A percentile compares a stretch with the other conserved stretches of the same genome.
These are phyloP conservation scores for Amiota mariae DNA, from an alignment of 2,888 invertebrate species.

Conservation along the genomic window DNA sequence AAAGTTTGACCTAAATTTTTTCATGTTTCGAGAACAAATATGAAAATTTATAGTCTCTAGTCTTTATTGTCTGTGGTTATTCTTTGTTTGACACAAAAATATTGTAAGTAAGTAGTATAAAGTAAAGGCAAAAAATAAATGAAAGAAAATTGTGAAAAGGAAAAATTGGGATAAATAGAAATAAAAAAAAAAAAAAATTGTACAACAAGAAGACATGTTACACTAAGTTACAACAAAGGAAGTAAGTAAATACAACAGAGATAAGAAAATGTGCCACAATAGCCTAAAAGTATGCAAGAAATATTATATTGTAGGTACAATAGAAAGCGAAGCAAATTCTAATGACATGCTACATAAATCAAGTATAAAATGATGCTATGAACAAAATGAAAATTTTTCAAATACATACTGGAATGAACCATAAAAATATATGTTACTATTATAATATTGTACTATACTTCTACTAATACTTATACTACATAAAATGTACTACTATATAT, in stretches of 20 bases:
- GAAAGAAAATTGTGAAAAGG: not conserved
- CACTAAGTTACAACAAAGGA: not conserved
- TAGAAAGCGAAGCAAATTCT: constrained; percentile 3
- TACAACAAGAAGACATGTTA: not conserved
- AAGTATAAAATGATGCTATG: constrained; percentile 19
- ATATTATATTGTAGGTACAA: not conserved
- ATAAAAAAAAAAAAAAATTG: constrained; percentile 24
- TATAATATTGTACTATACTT: no score
- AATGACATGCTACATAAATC: constrained; percentile 18
- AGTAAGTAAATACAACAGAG: not conserved
- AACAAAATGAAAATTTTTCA: not conserved
- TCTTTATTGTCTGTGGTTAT: not conserved
- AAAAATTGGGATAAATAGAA: not conserved
- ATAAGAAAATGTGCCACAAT: constrained; percentile 27
- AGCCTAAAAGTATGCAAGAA: constrained; percentile 19
- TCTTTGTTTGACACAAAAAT: not conserved
- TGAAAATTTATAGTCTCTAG: constrained; percentile 20
- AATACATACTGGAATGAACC: no score
- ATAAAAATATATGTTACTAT: not conserved
- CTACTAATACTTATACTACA: no score
- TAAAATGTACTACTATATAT: no score
- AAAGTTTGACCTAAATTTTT: constrained; percentile 7
- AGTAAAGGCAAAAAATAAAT: constrained; percentile 2
- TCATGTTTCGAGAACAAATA: not conserved
- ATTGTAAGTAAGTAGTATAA: not conserved